Evolutionary conservation across 1,140 invertebrate genomes (phyloP).

Genomic region (Neuroterus valhalla): DNA sequence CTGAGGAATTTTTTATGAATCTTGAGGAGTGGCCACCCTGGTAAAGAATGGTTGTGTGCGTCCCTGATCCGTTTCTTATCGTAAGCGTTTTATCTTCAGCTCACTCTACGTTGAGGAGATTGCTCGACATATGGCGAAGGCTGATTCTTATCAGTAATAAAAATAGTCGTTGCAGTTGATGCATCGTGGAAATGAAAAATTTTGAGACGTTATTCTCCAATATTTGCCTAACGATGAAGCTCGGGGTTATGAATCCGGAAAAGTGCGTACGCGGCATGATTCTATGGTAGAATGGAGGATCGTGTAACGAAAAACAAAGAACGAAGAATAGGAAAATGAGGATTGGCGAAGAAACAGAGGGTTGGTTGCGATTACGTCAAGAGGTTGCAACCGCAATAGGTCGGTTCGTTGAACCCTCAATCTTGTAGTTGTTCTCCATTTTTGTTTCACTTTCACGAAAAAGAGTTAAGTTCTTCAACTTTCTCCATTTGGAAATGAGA

Average conservation of each 20-base stretch:
- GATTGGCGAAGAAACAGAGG: neutral
- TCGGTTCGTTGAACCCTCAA: neutral
- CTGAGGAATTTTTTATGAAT: too few species aligned
- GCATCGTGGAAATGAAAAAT: neutral
- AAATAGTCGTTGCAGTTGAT: too few species aligned
- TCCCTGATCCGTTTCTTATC: too few species aligned
- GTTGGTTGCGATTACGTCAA: slow-evolving; percentile 11
- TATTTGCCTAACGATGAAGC: neutral
- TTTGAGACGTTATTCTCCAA: neutral
- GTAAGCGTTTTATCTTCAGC: too few species aligned
- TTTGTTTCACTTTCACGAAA: neutral
- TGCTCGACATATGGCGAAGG: too few species aligned
- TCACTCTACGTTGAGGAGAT: too few species aligned
- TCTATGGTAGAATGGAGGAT: slow-evolving; percentile 25
- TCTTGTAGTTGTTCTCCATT: neutral
- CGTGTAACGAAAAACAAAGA: slow-evolving; percentile 16
- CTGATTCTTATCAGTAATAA: too few species aligned
- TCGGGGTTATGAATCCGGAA: slow-evolving; percentile 5
- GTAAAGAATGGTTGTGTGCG: too few species aligned
- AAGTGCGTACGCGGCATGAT: slow-evolving; percentile 22
- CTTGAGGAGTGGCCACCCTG: too few species aligned
- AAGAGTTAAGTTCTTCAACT: neutral
- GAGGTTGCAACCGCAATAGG: neutral
- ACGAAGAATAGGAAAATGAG: slow-evolving; percentile 28
- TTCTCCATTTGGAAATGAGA: neutral